Evolutionary conservation across 1,140 invertebrate genomes (phyloP), one percentile per base, ranked within the genome.

Genomic region (Ceratosolen solmsi): DNA sequence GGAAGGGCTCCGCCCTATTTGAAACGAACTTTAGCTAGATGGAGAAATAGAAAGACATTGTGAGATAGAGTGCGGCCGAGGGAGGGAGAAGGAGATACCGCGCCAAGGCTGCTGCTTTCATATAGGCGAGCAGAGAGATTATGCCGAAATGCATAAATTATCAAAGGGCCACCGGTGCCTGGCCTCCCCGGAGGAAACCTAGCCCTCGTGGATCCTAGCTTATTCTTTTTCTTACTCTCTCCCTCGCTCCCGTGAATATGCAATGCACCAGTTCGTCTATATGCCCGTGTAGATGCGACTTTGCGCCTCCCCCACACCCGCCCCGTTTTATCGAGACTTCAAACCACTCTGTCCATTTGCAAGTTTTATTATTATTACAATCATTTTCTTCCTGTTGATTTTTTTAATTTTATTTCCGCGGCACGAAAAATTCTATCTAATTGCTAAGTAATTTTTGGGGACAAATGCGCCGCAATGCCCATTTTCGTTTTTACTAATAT

Each of bases 81-180:
- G 56, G 68, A 70, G 68, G 80, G 83, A 84, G 82, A 84, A 79
- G 72, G 68, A 58, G 73, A 75, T 30, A 36, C 20, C 58, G 17
- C 33, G 27, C 3, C 2, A n/a, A 27, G 1, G 25, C 30, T 46
- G n/a, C 20, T 20, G 49, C 77, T 72, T 72, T 79, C 78, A 72
- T 73, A 72, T 60, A 54, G 68, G 79, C 41, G 41, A 49, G 60
- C 79, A 84, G 87, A 87, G 85, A 86, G 86, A 88, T 89, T 87
- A 88, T 89, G 83, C 85, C 83, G 85, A 88, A 89, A 89, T 89
- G 87, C 87, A 89, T 89, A 88, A 88, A 89, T 89, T 89, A 88
- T 88, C 86, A 88, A 88, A 89, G 86, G 85, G 86, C 83, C 84
- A 82, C 76, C 71, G 83, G 80, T 84, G 84, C 65, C 15, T 49